Evolutionary conservation across 2,113 vertebrate genomes (phyloP).

Genomic region (Daphoenositta chrysoptera): DNA sequence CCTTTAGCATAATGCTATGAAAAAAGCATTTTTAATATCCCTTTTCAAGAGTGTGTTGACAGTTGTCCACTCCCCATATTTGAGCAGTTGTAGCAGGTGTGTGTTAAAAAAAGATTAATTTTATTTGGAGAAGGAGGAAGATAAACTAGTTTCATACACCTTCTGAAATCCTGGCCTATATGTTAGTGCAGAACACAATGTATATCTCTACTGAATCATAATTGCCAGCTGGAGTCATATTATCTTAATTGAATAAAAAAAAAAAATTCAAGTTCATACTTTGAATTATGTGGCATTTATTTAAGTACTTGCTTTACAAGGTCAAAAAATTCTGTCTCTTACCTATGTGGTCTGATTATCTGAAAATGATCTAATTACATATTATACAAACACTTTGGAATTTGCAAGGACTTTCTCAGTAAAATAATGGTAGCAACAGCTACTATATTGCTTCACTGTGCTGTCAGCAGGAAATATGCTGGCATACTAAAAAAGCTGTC

Average conservation of each 20-base stretch:
- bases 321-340: background rate
- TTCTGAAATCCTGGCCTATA: background rate
- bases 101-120: background rate
- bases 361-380: slow-evolving; percentile 1
- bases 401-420: slow-evolving; percentile 3
- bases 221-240: background rate
- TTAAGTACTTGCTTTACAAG: background rate
- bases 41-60: background rate
- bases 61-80: background rate
- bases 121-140: background rate
- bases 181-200: background rate
- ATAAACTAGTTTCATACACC: background rate
- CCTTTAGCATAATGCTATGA: background rate
- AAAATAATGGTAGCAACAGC: background rate
- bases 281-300: background rate
- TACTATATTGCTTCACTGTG: slow-evolving; percentile 1
- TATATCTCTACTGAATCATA: background rate
- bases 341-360: background rate
- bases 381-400: background rate
- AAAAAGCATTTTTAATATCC: background rate
- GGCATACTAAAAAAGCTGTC: background rate
- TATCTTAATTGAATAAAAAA: background rate
- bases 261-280: background rate
- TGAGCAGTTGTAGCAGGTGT: background rate
- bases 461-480: slow-evolving; percentile 10